A percentile compares a stretch with the other conserved stretches of the same genome.
Evolutionary conservation across 2,888 invertebrate genomes (phyloP).

Genomic region (Andrena trimmerana): DNA sequence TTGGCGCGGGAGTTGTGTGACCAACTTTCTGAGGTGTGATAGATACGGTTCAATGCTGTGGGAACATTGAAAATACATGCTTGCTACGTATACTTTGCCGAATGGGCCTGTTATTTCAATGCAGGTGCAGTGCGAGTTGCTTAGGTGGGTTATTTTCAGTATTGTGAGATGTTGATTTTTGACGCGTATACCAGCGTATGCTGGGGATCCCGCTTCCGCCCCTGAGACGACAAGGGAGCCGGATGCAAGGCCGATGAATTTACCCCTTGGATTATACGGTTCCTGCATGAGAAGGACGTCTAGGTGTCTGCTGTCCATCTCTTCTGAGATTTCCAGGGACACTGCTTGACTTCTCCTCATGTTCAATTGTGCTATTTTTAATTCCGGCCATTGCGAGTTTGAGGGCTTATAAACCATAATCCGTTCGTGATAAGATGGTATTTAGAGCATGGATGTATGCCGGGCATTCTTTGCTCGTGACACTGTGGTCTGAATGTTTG

Average conservation of each 20-base stretch:
- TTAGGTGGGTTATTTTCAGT: background rate
- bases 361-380: background rate
- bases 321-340: background rate
- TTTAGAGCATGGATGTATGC: too few species aligned
- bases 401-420: background rate
- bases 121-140: background rate
- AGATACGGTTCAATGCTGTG: background rate
- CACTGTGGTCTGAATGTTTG: too few species aligned
- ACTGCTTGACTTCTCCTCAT: background rate
- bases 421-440: too few species aligned
- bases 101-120: background rate
- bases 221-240: background rate
- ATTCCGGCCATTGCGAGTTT: background rate
- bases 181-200: background rate
- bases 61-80: too few species aligned
- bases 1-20: background rate
- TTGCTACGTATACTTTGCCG: background rate
- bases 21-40: background rate
- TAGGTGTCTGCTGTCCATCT: background rate
- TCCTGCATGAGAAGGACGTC: slow-evolving; percentile 13
- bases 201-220: background rate
- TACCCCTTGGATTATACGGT: background rate
- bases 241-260: background rate
- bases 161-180: background rate
- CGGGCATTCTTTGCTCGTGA: too few species aligned